These are phyloP conservation scores for Hydriomena furcata DNA, from an alignment of 2,888 invertebrate species.

Conservation along the genomic window DNA sequence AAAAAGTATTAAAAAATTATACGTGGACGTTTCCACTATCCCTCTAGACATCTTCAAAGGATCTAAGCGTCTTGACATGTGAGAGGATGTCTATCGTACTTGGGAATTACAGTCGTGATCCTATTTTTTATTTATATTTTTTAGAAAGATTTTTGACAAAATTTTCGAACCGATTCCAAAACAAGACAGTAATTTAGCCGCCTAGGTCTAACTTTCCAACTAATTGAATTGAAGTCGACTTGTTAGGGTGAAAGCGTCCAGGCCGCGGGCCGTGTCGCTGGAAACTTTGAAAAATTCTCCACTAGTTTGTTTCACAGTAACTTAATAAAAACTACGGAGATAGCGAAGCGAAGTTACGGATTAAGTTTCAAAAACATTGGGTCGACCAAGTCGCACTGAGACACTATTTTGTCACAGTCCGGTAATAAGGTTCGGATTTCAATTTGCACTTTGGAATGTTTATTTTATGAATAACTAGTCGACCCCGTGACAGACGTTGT, in stretches of 20 bases:
- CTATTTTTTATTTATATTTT: no score
- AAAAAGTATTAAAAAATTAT: no score
- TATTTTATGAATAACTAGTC: no score
- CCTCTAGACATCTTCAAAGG: no score
- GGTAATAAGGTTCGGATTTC: no score
- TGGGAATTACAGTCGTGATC: no score
- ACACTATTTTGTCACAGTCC: slow-evolving; percentile 46
- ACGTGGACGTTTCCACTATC: no score
- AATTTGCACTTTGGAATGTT: no score
- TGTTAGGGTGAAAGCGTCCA: slow-evolving; percentile 61
- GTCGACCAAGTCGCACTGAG: slow-evolving; percentile 35
- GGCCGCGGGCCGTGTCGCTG: slow-evolving; percentile 44
- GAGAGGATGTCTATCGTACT: no score
- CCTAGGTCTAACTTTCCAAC: slow-evolving; percentile 51
- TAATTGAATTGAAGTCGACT: slow-evolving; percentile 73
- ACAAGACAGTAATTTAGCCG: slow-evolving; percentile 42
- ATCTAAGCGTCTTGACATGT: no score
- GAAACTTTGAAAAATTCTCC: slow-evolving; percentile 73
- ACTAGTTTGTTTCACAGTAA: slow-evolving; percentile 75
- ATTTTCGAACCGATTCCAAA: slow-evolving; percentile 20
- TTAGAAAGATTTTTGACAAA: not conserved
- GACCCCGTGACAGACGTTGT: no score
- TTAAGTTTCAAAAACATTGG: slow-evolving; percentile 65
- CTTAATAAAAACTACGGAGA: slow-evolving; percentile 68
- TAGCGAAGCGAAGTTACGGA: slow-evolving; percentile 56